Evolutionary conservation across 2,888 invertebrate species (phyloP), one percentile per base, ranked within the genome.

Genomic region (Cheilosia variabilis): DNA sequence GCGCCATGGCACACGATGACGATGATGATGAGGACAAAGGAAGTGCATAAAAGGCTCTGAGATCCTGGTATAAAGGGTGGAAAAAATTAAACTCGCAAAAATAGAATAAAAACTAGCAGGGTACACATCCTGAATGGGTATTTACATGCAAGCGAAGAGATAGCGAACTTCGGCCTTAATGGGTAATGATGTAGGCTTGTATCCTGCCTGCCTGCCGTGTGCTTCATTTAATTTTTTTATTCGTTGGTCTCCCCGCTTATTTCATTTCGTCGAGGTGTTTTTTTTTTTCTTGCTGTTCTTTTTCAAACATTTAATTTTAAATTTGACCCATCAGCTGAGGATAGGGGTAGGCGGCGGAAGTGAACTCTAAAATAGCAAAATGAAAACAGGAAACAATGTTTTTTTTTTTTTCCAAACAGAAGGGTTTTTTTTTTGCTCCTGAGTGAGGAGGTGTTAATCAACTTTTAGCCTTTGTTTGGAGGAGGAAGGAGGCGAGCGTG

Each of bases 241-340:
- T 57, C 63, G 43, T 17, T 47, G 15, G 19, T 22, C 6, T 57
- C 55, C 57, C 41, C 45, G 52, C 62, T 63, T 50, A 77, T 76
- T 65, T 81, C 63, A 65, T 76, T 71, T 83, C 57, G 76, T 72
- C 57, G 27, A 19, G 27, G 27, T 27, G 27, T 27, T 31, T 9
- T 31, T 72, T 31, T 72, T 78, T 73, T 65, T 65, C 52, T 50
- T 60, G 65, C 69, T 78, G 69, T 87, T 86, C 72, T 86, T 86
- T 86, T 86, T 86, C 81, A 86, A 86, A 86, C 86, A 86, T 86
- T 86, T 86, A 81, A 86, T 86, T 86, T 86, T 86, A 86, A 86
- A 72, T 86, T 80, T 86, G 86, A 86, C 86, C 86, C 86, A 86
- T 86, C 86, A 81, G 72, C 77, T 76, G 72, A 77, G 68, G 72